Base-by-base conservation (phyloP, 2,888 invertebrate species). In the Agrotis ipsilon region DNA sequence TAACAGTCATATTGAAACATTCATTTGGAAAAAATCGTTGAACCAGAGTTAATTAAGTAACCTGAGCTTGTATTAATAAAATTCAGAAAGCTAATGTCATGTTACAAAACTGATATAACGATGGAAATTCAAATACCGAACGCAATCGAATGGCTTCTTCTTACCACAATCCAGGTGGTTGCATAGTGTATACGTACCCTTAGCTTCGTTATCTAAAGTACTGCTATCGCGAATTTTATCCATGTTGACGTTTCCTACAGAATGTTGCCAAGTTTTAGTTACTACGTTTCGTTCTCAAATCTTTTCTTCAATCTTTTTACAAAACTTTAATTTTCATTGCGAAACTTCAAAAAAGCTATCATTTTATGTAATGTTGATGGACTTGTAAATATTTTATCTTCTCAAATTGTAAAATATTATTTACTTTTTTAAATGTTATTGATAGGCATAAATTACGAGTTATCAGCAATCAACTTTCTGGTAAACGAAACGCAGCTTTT, bases 401-500 rank as follows among this genome's bases (percentile, higher is more conserved):
- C 2, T 0, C 6, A 13, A 2, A 0, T 1, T 27, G 5, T 0
- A 18, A 32, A 46, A n/a, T 5, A 0, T 3, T 2, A 19, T 9
- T 7, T n/a, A 0, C 48, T 0, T 1, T 14, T 51, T 52, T 54
- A 21, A 13, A 27, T 39, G 0, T 2, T 19, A 16, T 6, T 16
- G 6, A 6, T 62, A 62, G 7, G 11, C 2, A 7, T n/a, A 9
- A 18, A 19, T 1, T 18, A 32, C n/a, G 6, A 1, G n/a, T 57
- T 54, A 51, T n/a, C 52, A 57, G 32, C 27, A 48, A 64, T 72
- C n/a, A 68, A 13, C 32, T 51, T 2, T 68, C 80, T 11, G 83
- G 87, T 66, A 68, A 92, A 91, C 85, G 92, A 86, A 93, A 88
- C 91, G 90, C 64, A 77, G 54, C 76, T 62, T 86, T 88, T 92